Evolutionary conservation across 2,797 vertebrate species (phyloP), one percentile per base, ranked within the genome.

Genomic region (Saguinus oedipus): DNA sequence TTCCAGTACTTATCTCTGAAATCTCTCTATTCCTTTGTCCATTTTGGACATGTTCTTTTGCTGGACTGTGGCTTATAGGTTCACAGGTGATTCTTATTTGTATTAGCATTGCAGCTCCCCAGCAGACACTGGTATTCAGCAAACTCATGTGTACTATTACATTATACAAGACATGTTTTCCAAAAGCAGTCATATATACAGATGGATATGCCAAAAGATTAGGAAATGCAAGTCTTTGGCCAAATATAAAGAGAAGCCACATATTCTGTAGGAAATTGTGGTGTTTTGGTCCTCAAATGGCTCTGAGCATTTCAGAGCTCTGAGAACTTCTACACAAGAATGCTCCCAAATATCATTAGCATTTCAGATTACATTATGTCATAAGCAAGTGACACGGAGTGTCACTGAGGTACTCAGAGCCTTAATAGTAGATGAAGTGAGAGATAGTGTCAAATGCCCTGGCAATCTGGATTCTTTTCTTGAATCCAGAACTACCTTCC

Each of bases 281-380:
- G 91, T 90, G 53, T 7, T 44, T 85, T 13, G 74, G 50, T 20
- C 36, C 27, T 84, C 3, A 44, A 20, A 42, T 78, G 50, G 59
- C 10, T 53, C 39, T 94, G 30, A 91, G 7, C 14, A 78, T 94
- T 89, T 96, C 46, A 86, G 75, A 96, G 89, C 7, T 61, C 3
- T 76, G 48, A 92, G 33, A 92, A 76, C 20, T 70, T 83, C 27
- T 88, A 70, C 4, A 46, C 11, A 88, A 46, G 33, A 84, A 93
- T 89, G 44, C 24, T 27, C 14, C n/a, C 13, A 74, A 75, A 53
- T 90, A 1, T 26, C 93, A 61, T 50, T 80, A 46, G 20, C 80
- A 50, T 72, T 80, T 75, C 70, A 89, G 84, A 27, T 59, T 42
- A 68, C 20, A 46, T 72, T 22, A 50, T 64, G 82, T 59, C 57